A percentile compares a stretch with the other conserved stretches of the same genome.
Conservation (phyloP, 2,113 vertebrate species). For the Phylloscopus whistleri region DNA sequence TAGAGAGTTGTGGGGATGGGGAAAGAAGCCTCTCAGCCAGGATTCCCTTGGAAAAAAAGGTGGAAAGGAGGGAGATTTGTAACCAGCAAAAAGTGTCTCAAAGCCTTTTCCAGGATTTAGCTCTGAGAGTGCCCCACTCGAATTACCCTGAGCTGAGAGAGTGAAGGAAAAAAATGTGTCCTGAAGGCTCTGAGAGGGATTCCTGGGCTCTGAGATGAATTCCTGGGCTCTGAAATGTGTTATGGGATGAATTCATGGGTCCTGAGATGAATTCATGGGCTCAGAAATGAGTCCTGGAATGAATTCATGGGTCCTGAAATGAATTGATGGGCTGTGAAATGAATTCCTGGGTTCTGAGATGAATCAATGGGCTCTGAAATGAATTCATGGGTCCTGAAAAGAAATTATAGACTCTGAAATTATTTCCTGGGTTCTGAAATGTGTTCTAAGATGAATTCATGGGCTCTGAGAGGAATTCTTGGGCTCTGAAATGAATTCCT, state of each 20-base stretch:
- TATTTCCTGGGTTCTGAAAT: neutral
- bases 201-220: neutral
- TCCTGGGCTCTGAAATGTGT: neutral
- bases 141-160: neutral
- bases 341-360: neutral
- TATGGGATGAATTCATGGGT: neutral
- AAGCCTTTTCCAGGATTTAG: neutral
- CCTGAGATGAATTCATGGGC: neutral
- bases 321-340: neutral
- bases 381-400: neutral
- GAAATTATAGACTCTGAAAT: neutral
- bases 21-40: neutral
- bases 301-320: neutral
- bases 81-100: neutral
- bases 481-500: neutral
- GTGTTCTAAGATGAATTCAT: neutral
- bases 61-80: neutral
- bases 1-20: neutral
- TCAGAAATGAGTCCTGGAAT: no score
- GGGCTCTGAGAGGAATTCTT: neutral
- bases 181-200: neutral
- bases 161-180: rapidly evolving
- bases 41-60: neutral
- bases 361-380: neutral
- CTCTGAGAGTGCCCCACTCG: neutral